A percentile compares a stretch with the other conserved stretches of the same genome.
phyloP scores from a whole-genome alignment of 2,797 vertebrate genomes.

The Apodemus agrarius region DNA sequence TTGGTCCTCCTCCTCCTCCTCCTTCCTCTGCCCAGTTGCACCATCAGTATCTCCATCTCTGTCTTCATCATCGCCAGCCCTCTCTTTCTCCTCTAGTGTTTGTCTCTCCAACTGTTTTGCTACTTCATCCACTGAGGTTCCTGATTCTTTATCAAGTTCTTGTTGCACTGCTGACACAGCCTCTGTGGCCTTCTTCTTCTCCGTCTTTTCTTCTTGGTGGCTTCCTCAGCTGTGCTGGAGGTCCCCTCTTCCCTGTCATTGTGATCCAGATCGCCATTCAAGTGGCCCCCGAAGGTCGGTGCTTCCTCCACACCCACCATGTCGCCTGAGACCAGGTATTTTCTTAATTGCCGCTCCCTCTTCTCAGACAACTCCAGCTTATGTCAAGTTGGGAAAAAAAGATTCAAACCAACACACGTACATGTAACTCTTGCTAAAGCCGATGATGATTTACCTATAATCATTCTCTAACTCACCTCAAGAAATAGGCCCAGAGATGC shows the following conservation, averaged over 20 bases:
- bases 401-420: too few relatives aligned
- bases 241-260: constrained; percentile 89
- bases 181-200: constrained; percentile 95
- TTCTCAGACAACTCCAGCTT: neutral
- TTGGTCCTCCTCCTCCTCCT: constrained; percentile 78
- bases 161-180: constrained; percentile 87
- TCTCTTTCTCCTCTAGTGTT: constrained; percentile 94
- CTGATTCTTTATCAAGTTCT: constrained; percentile 90
- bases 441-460: neutral
- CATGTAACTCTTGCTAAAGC: neutral
- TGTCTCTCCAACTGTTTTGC: constrained; percentile 94
- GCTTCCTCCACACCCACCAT: constrained; percentile 91
- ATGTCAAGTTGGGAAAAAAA: neutral
- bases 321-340: constrained; percentile 66
- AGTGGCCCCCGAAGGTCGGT: constrained; percentile 83
- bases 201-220: constrained; percentile 93
- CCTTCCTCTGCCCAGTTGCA: too few relatives aligned
- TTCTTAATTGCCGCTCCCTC: neutral
- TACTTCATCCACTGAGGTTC: constrained; percentile 87
- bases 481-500: neutral
- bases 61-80: constrained; percentile 93
- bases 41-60: neutral
- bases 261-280: constrained; percentile 91
- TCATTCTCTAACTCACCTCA: neutral
- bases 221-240: constrained; percentile 87